Base-by-base conservation (phyloP, 37 sponge, comb jelly and placozoan species). In the Mnemiopsis leidyi region DNA sequence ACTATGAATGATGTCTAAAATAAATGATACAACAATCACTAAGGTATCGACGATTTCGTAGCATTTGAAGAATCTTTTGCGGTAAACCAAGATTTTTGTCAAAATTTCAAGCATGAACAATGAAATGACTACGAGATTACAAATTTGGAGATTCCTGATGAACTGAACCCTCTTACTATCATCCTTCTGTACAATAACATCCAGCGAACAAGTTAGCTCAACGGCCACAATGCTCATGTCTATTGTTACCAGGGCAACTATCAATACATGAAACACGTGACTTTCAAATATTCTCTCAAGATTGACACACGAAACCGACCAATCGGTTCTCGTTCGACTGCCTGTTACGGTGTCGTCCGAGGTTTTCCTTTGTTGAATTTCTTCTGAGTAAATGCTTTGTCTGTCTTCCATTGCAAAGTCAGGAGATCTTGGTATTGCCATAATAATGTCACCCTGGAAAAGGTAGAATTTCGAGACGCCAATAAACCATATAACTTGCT, bases 201-300 rank as follows among this genome's bases (percentile, higher is more conserved):
- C 61, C 61, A 48, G 61, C 61, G 61, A 48, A 48, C 61, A 48
- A 18, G 79, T 34, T 1, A 77, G 35, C 9, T 31, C 32, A 5
- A 77, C 36, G 2, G 79, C 33, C 20, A 77, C 32, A 34, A 32
- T 77, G 33, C 36, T 3, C 79, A 77, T 77, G 79, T 77, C 79
- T 20, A 77, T 26, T 0, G 33, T 20, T 32, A 32, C 32, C 79
- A 77, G 36, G 1, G 36, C 36, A 9, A 77, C 18, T 2, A 77
- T 32, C 32, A 77, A 77, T 31, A 77, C 16, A 20, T 77, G 34
- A 32, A 77, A 77, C 33, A 28, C 18, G 18, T 32, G 2, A 36
- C 79, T 77, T 77, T 77, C 79, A 26, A 77, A 34, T 26, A 32
- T 13, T 21, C 5, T 77, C 18, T 77, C 79, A 48, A 48, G 61